These are phyloP conservation scores for Cecidostiba fungosa DNA, from an alignment of 2,888 invertebrate species.

Conservation along the genomic window DNA sequence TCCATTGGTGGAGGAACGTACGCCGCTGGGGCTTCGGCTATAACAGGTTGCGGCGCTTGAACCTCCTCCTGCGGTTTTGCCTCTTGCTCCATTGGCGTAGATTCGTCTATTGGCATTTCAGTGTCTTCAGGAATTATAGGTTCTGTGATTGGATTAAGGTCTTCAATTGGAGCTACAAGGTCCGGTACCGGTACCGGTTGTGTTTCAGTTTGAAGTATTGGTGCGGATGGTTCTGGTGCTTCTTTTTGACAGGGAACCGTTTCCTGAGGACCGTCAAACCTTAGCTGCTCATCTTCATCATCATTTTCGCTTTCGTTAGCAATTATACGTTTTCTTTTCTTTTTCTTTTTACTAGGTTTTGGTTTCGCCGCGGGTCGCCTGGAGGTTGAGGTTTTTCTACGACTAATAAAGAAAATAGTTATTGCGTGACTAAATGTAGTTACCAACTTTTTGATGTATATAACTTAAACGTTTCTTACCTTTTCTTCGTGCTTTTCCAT, in stretches of 20 bases:
- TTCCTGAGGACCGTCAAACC: slow-evolving; percentile 78
- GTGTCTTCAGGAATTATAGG: slow-evolving; percentile 31
- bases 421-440: background rate
- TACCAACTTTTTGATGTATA: background rate
- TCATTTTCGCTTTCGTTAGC: slow-evolving; percentile 79
- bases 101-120: slow-evolving; percentile 47
- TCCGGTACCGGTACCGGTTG: background rate
- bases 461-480: slow-evolving; percentile 67
- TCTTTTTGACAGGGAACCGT: slow-evolving; percentile 18
- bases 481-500: slow-evolving; percentile 82
- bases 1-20: slow-evolving; percentile 56
- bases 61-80: slow-evolving; percentile 11
- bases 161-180: slow-evolving; percentile 9
- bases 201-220: slow-evolving; percentile 11
- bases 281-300: slow-evolving; percentile 77
- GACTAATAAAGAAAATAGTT: slow-evolving; percentile 67
- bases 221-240: slow-evolving; percentile 34
- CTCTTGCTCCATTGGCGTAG: slow-evolving; percentile 54
- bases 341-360: slow-evolving; percentile 80
- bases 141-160: background rate
- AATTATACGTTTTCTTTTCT: slow-evolving; percentile 79
- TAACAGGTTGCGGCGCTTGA: background rate
- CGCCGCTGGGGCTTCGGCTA: slow-evolving; percentile 11
- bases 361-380: slow-evolving; percentile 72
- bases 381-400: slow-evolving; percentile 72